Percentiles rank a stretch among this genome's conserved stretches.
Conservation (phyloP, 2,888 invertebrate genomes). For the Glyphotaelius pellucidus region DNA sequence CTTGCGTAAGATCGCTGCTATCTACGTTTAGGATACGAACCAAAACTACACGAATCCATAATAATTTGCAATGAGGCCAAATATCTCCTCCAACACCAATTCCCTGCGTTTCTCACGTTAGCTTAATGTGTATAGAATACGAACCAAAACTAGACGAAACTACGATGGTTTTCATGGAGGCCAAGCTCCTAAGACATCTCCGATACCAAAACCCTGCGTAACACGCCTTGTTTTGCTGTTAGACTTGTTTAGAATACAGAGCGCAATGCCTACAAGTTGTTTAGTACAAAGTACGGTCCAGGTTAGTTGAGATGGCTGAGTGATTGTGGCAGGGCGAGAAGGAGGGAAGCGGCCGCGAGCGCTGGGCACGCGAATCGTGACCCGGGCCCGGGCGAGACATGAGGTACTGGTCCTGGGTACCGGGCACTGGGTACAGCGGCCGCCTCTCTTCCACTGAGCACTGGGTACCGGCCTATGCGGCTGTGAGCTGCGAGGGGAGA, state of each 20-base stretch:
- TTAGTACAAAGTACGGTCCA: background rate
- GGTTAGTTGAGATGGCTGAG: slow-evolving; percentile 17
- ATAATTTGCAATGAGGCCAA: background rate
- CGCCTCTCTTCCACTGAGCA: background rate
- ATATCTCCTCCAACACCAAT: background rate
- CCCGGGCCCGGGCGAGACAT: slow-evolving; percentile 13
- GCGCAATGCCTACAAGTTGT: background rate
- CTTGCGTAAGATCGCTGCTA: no score
- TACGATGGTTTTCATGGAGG: background rate
- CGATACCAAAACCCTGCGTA: background rate
- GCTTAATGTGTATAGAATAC: background rate
- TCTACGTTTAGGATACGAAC: background rate
- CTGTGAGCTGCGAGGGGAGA: background rate
- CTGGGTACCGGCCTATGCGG: background rate
- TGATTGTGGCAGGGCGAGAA: slow-evolving; percentile 4
- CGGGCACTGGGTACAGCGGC: background rate
- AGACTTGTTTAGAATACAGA: background rate
- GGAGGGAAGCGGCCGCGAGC: background rate
- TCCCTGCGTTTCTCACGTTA: background rate
- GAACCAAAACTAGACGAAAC: no score
- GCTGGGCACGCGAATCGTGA: slow-evolving; percentile 56
- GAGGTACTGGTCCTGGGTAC: background rate
- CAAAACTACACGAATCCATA: background rate
- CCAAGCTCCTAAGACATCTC: no score
- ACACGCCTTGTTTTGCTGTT: background rate